A percentile compares a stretch with the other conserved stretches of the same genome.
Evolutionary conservation across 2,888 invertebrate species (phyloP).

Genomic region (Odontomyia ornata): DNA sequence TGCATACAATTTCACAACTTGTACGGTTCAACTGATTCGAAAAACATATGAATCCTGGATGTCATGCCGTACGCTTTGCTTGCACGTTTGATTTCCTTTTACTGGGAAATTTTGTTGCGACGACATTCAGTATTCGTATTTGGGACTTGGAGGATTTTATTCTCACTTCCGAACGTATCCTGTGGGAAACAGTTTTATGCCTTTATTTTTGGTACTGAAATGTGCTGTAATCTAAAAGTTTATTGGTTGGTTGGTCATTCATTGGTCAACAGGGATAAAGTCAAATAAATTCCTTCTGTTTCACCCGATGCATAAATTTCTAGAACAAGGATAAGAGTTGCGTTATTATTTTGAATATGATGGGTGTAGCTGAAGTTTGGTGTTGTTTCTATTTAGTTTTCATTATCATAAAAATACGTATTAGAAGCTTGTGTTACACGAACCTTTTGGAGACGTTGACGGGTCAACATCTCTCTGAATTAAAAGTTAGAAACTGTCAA

Average conservation of each 20-base stretch:
- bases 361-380: no score
- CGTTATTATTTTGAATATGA: no score
- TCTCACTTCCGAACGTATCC: neutral
- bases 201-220: neutral
- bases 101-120: neutral
- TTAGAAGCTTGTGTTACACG: no score
- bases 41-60: neutral
- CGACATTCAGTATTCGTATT: neutral
- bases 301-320: constrained; percentile 6
- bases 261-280: constrained; percentile 26
- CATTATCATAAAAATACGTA: no score
- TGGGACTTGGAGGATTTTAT: neutral
- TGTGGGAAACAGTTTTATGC: neutral
- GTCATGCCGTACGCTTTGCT: neutral
- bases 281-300: constrained; percentile 23
- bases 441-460: no score
- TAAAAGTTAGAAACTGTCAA: no score
- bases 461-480: no score
- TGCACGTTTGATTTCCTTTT: no score
- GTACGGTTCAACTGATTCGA: neutral
- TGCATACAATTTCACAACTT: neutral
- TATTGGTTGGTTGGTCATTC: constrained; percentile 27
- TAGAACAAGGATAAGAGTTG: no score
- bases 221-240: constrained; percentile 27
- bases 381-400: no score